These are phyloP conservation scores for Trichomalopsis sarcophagae DNA, from an alignment of 1,140 invertebrate species.

Conservation along the genomic window DNA sequence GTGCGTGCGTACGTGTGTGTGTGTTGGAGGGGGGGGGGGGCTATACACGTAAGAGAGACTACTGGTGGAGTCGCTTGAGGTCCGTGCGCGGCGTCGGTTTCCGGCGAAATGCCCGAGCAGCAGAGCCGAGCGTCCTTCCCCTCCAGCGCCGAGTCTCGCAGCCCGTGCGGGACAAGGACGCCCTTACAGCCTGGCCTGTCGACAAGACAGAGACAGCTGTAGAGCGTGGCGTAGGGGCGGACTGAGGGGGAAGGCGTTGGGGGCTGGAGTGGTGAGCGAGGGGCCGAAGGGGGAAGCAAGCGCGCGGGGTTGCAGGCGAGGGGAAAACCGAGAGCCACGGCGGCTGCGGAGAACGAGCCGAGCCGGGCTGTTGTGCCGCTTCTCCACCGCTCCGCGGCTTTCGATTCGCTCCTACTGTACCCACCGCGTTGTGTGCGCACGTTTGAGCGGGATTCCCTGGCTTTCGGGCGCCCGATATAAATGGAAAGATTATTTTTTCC, in stretches of 20 bases:
- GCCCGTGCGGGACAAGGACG: background rate
- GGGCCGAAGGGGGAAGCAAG: conserved; percentile 26
- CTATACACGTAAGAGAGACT: conserved; percentile 16
- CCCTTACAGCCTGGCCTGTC: background rate
- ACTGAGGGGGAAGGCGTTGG: conserved; percentile 11
- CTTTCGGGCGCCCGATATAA: background rate
- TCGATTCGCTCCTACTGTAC: background rate
- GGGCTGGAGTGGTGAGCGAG: conserved; percentile 4
- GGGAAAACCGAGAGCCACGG: background rate
- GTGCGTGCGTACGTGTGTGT: background rate
- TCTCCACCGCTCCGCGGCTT: conserved; percentile 5
- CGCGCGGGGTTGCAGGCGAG: background rate
- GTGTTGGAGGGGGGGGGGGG: background rate
- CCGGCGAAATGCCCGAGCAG: conserved; percentile 72
- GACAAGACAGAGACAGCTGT: conserved; percentile 3
- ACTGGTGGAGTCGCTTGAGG: conserved; percentile 56
- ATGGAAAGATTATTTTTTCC: background rate
- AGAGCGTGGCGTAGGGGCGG: background rate
- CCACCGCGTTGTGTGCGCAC: background rate
- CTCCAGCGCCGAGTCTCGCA: background rate
- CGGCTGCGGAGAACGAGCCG: background rate
- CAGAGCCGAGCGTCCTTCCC: conserved; percentile 57
- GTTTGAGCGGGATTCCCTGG: conserved; percentile 28
- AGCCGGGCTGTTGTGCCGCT: conserved; percentile 6
- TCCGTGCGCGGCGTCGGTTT: conserved; percentile 73